A percentile compares a stretch with the other conserved stretches of the same genome.
phyloP scores from a whole-genome alignment of 2,797 vertebrate species.

The Chloroceryle inda region DNA sequence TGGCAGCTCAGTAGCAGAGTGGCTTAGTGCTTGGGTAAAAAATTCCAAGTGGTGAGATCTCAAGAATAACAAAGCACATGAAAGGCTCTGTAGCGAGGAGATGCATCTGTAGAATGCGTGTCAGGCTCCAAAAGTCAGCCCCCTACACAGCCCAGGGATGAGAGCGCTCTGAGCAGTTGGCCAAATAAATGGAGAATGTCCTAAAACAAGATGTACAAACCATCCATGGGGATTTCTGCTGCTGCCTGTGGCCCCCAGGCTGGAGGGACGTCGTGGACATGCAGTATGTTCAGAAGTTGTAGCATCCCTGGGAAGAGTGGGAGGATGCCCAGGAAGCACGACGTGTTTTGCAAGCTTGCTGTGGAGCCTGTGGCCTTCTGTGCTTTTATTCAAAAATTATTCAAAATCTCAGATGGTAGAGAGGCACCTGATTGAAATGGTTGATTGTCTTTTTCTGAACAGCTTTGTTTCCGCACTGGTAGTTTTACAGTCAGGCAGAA shows the following conservation, averaged over 20 bases:
- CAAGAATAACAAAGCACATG: neutral
- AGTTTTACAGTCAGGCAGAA: conserved; percentile 11
- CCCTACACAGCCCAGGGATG: neutral
- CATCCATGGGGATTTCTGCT: neutral
- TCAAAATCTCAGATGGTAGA: neutral
- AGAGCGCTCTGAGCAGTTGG: neutral
- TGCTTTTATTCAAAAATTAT: neutral
- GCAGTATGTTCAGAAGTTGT: neutral
- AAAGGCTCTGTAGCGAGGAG: neutral
- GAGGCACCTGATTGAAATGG: neutral
- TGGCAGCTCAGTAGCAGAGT: neutral
- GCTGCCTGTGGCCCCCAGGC: neutral
- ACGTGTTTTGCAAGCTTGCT: fast-evolving
- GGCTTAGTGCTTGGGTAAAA: neutral
- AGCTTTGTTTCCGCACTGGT: neutral
- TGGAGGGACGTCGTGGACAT: neutral
- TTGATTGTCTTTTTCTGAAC: neutral
- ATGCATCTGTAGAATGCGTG: neutral
- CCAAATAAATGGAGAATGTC: neutral
- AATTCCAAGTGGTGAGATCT: neutral
- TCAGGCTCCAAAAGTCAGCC: neutral
- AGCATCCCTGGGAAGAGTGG: neutral
- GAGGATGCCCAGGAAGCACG: neutral
- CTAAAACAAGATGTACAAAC: neutral
- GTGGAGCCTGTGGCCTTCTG: neutral